Percentiles rank a stretch among this genome's conserved stretches.
phyloP scores from a whole-genome alignment of 2,888 invertebrate genomes.

The Tenodera sinensis region DNA sequence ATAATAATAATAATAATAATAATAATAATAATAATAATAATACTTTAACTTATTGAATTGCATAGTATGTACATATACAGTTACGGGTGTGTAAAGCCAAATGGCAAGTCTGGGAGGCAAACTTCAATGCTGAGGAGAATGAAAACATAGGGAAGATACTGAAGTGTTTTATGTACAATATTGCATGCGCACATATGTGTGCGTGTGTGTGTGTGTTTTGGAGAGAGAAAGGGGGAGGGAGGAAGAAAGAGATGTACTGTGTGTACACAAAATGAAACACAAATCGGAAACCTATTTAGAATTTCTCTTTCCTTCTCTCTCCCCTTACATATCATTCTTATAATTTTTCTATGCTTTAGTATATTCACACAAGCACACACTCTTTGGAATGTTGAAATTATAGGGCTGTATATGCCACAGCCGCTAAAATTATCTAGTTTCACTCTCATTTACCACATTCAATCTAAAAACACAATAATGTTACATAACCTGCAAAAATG shows the following conservation, averaged over 20 bases:
- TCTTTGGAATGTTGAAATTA: conserved; percentile 17
- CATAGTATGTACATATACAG: neutral
- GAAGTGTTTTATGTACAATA: neutral
- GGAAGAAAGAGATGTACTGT: neutral
- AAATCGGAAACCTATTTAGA: neutral
- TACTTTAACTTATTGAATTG: neutral
- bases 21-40: no score
- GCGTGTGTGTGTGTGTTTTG: no score
- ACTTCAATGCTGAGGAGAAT: neutral
- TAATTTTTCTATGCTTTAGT: neutral
- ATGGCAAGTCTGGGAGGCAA: neutral
- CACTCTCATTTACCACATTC: neutral
- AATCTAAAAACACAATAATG: neutral
- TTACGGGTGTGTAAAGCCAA: neutral
- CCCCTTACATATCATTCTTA: neutral
- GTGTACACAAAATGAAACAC: neutral
- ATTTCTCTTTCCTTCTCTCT: no score
- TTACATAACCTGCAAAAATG: neutral
- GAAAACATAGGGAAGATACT: neutral
- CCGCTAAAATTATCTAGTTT: neutral
- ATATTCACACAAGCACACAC: neutral
- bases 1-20: neutral
- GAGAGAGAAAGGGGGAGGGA: no score
- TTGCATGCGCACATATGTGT: neutral
- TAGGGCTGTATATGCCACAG: neutral